Percentiles rank a stretch among this genome's conserved stretches.
Evolutionary conservation across 2,797 vertebrate genomes (phyloP).

Genomic region (Chaenodraco wilsoni): DNA sequence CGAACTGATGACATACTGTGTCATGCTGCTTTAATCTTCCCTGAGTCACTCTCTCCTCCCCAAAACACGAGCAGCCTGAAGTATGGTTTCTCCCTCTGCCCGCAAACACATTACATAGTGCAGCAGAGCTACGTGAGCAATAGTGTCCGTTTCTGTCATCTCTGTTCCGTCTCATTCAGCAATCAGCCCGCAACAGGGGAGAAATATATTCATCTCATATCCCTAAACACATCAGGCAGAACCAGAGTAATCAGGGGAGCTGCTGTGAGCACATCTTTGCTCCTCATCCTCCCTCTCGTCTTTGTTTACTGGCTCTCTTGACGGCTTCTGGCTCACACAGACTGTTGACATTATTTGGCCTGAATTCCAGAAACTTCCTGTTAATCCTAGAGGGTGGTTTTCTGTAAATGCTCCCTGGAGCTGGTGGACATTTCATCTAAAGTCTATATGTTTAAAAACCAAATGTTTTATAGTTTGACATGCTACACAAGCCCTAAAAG

Average conservation of each 20-base stretch:
- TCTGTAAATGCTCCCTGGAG: constrained; percentile 7
- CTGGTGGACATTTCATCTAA: background rate
- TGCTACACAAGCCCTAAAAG: constrained; percentile 5
- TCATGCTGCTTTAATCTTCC: constrained; percentile 64
- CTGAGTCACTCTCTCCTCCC: constrained; percentile 66
- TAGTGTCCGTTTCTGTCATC: constrained; percentile 26
- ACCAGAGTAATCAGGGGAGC: too few relatives aligned
- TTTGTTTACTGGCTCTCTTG: constrained; percentile 59
- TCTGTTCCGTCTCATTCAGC: constrained; percentile 23
- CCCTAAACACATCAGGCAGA: constrained; percentile 4
- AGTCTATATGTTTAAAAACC: background rate
- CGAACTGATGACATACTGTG: constrained; percentile 66
- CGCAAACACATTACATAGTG: constrained; percentile 35
- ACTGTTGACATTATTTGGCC: constrained; percentile 56
- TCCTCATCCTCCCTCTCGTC: constrained; percentile 32
- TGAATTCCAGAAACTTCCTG: constrained; percentile 33
- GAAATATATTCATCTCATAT: constrained; percentile 29
- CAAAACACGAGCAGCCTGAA: constrained; percentile 49
- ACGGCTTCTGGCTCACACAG: constrained; percentile 29
- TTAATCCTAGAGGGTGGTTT: background rate
- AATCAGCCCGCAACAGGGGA: constrained; percentile 28
- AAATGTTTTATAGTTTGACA: background rate
- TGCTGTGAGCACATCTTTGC: constrained; percentile 35
- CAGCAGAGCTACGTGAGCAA: constrained; percentile 28
- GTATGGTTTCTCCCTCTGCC: constrained; percentile 38